These are phyloP conservation scores for Datnioides undecimradiatus DNA, from an alignment of 2,113 vertebrate species.

Conservation along the genomic window DNA sequence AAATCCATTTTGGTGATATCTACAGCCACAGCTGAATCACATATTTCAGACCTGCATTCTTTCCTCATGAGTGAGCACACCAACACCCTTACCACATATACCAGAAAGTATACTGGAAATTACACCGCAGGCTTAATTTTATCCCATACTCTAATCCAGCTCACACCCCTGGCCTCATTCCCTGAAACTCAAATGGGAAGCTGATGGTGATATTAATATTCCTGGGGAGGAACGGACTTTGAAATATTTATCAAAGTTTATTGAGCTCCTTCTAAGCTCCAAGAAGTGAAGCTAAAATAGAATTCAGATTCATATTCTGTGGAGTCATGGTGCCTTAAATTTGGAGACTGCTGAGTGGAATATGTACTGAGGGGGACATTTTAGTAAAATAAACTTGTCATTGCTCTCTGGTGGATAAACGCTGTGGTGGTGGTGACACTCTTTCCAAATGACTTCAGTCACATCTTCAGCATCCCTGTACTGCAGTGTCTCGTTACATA, in stretches of 20 bases:
- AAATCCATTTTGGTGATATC: constrained; percentile 4
- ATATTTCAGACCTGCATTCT: not conserved
- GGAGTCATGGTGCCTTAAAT: no score
- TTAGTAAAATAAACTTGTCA: not conserved
- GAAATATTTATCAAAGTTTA: constrained; percentile 21
- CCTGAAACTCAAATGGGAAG: not conserved
- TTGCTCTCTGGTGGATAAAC: not conserved
- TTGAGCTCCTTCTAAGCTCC: not conserved
- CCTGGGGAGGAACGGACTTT: constrained; percentile 5
- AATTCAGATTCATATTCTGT: not conserved
- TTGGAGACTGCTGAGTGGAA: not conserved
- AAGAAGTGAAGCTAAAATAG: not conserved
- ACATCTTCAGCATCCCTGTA: not conserved
- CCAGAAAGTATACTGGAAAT: constrained; percentile 18
- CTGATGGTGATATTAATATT: constrained; percentile 10
- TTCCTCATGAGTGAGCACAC: not conserved
- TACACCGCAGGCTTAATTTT: not conserved
- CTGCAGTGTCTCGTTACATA: not conserved
- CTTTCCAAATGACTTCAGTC: constrained; percentile 5
- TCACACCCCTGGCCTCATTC: not conserved
- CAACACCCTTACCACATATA: not conserved
- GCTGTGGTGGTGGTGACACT: not conserved
- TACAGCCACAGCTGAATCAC: not conserved
- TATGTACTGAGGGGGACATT: not conserved
- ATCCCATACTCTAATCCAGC: not conserved